phyloP scores from a whole-genome alignment of 2,888 invertebrate species.

The Cantharis flavilabris region DNA sequence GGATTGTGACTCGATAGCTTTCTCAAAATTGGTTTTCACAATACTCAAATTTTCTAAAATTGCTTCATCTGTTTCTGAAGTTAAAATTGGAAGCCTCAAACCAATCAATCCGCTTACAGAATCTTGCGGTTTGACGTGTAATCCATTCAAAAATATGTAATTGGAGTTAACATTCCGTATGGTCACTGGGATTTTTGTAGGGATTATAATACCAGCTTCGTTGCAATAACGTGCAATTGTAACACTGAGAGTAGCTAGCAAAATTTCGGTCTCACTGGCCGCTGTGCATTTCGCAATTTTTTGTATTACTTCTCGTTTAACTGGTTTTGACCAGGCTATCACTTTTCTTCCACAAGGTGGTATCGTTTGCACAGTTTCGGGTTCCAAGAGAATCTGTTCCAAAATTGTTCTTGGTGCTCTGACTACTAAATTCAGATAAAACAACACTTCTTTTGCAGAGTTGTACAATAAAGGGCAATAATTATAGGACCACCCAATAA shows the following conservation, averaged over 20 bases:
- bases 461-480: slow-evolving; percentile 57
- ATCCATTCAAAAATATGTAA: slow-evolving; percentile 61
- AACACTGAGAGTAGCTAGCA: slow-evolving; percentile 66
- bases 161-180: slow-evolving; percentile 62
- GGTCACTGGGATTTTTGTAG: slow-evolving; percentile 65
- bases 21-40: slow-evolving; percentile 53
- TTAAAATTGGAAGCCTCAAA: slow-evolving; percentile 64
- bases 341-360: slow-evolving; percentile 74
- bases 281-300: slow-evolving; percentile 64
- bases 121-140: slow-evolving; percentile 50
- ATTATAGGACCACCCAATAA: slow-evolving; percentile 48
- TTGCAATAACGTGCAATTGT: slow-evolving; percentile 68
- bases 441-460: slow-evolving; percentile 54
- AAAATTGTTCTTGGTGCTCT: slow-evolving; percentile 60
- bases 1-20: slow-evolving; percentile 57
- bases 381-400: slow-evolving; percentile 64
- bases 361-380: slow-evolving; percentile 62
- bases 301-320: slow-evolving; percentile 62
- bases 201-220: slow-evolving; percentile 56
- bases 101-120: slow-evolving; percentile 67
- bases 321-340: slow-evolving; percentile 71
- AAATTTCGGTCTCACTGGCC: slow-evolving; percentile 67
- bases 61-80: slow-evolving; percentile 43
- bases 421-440: slow-evolving; percentile 54
- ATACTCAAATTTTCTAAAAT: slow-evolving; percentile 49